Conservation (phyloP, 2,113 vertebrate species). For the Halichoeres trimaculatus region DNA sequence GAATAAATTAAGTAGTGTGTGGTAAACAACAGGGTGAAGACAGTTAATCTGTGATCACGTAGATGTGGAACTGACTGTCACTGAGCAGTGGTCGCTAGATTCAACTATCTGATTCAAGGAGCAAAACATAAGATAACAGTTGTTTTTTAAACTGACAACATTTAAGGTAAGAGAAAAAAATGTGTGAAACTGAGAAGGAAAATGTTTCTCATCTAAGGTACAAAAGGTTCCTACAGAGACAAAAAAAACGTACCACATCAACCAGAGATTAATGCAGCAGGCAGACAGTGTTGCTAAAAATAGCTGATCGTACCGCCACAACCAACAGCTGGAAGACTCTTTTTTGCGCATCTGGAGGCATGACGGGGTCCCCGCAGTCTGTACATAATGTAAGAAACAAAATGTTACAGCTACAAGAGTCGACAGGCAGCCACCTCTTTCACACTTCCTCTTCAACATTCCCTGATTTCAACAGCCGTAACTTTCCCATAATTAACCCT, state of each 20-base stretch:
- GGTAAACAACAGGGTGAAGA: no score
- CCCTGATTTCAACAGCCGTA: constrained; percentile 76
- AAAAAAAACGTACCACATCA: constrained; percentile 36
- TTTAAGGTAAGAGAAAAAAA: no score
- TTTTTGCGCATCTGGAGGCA: constrained; percentile 31
- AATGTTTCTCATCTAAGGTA: neutral
- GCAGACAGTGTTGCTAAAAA: constrained; percentile 72
- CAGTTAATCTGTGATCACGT: no score
- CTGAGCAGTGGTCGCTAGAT: no score
- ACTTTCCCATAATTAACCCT: constrained; percentile 79
- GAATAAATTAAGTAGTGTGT: no score
- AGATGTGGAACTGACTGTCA: no score
- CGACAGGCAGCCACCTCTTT: constrained; percentile 44
- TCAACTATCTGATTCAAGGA: no score
- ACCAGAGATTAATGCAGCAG: constrained; percentile 60
- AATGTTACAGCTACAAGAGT: constrained; percentile 32
- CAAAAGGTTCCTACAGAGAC: neutral
- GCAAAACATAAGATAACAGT: no score
- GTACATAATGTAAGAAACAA: constrained; percentile 40
- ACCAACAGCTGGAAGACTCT: constrained; percentile 59
- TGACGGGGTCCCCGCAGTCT: constrained; percentile 50
- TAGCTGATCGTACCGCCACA: constrained; percentile 67
- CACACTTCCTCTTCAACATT: constrained; percentile 73
- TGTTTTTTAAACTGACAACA: no score
- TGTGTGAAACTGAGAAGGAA: no score